Evolutionary conservation across 2,797 vertebrate genomes (phyloP).

Genomic region (Falco peregrinus): DNA sequence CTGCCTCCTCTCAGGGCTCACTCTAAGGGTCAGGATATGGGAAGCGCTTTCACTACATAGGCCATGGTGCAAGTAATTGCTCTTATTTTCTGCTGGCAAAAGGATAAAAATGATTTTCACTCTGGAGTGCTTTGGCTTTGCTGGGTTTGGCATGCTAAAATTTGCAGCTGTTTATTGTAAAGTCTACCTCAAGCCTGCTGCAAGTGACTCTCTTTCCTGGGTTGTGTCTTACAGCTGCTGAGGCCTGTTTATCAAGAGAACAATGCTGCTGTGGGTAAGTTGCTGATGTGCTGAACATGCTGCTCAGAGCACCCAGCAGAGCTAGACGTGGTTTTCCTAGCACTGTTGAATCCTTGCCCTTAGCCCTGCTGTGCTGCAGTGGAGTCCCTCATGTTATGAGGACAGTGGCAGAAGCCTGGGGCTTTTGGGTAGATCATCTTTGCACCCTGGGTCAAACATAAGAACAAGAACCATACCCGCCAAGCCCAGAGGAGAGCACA

Average conservation of each 20-base stretch:
- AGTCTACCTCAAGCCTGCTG: background rate
- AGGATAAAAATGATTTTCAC: background rate
- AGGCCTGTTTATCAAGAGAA: constrained; percentile 89
- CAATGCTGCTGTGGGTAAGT: constrained; percentile 83
- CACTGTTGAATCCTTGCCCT: background rate
- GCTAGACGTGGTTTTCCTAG: background rate
- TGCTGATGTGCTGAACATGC: background rate
- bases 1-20: background rate
- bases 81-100: background rate
- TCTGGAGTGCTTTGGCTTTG: background rate
- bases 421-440: background rate
- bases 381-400: background rate
- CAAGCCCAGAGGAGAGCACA: background rate
- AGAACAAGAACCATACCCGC: background rate
- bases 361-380: background rate
- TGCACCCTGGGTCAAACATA: background rate
- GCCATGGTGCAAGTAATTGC: background rate
- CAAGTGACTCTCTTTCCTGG: background rate
- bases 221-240: constrained; percentile 83
- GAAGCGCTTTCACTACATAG: background rate
- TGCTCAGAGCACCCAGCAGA: background rate
- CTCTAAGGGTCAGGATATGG: background rate
- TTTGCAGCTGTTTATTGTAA: background rate
- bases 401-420: background rate
- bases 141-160: background rate